Base-by-base conservation (phyloP, 2,113 vertebrate genomes). In the Corythaixoides concolor region DNA sequence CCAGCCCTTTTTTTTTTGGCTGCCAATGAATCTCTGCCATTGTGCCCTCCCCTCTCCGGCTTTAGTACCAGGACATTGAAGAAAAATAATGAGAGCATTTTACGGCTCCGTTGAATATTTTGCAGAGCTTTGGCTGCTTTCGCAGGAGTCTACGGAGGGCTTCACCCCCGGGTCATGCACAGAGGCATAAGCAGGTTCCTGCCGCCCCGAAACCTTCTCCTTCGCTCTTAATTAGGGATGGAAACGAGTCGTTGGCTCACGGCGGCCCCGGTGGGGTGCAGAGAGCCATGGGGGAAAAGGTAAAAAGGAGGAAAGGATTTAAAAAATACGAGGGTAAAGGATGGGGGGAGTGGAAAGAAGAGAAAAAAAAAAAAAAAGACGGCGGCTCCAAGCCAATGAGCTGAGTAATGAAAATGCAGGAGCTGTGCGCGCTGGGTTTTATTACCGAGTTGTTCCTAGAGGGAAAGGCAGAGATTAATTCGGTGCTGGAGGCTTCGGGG, bases 391-490 rank as follows among this genome's bases (percentile, higher is more conserved):
- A 96, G 94, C 62, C 97, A 97, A 87, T 95, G 97, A 95, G 69
- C 97, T 93, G 96, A 84, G 86, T 97, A 97, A 97, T 97, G 96
- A 97, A 96, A 94, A 96, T 96, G 75, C 97, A 91, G 86, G 86
- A 95, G 87, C 88, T 15, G 32, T 8, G 50, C 20, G 1, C 78
- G 90, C 90, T 79, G 13, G 88, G n/a, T 96, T 96, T 96, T 95
- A 93, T 97, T 96, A 82, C 84, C 82, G 49, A 97, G 59, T 84
- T n/a, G 3, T 83, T 97, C 97, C 96, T 95, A 68, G 91, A 97
- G 95, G 96, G 79, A 88, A 94, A 93, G 84, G 73, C 63, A 87
- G 89, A 75, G 93, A 97, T 95, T 93, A 93, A 93, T 76, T 94
- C 1, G 0, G 52, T 28, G 9, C 37, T 68, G 1, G n/a, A 90